Percentiles rank a stretch among this genome's conserved stretches.
Conservation (phyloP, 2,888 invertebrate genomes). For the Stenchaetothrips biformis region DNA sequence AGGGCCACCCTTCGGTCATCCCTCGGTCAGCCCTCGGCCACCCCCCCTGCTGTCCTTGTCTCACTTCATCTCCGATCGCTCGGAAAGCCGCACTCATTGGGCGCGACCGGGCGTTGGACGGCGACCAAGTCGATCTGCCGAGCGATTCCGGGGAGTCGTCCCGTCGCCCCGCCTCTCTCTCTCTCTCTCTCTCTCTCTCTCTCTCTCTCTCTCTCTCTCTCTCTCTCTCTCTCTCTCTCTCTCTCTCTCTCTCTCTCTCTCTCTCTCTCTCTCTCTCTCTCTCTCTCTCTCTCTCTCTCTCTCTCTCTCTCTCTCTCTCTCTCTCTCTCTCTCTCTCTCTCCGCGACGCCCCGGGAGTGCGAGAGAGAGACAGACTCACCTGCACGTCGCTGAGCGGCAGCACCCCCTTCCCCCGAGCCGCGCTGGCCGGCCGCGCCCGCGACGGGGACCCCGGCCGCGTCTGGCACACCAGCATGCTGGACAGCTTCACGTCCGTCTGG, state of each 20-base stretch:
- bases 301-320: not conserved
- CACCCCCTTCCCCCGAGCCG: not conserved
- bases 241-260: not conserved
- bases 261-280: slow-evolving; percentile 1
- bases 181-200: slow-evolving; percentile 28
- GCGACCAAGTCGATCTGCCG: no score
- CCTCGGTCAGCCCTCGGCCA: no score
- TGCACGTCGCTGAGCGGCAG: not conserved
- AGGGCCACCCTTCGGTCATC: no score
- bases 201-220: slow-evolving; percentile 22
- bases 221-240: slow-evolving; percentile 1
- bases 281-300: not conserved
- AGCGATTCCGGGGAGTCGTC: no score
- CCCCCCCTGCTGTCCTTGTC: no score
- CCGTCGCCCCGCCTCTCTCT: slow-evolving; percentile 31
- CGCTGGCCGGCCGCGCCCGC: not conserved
- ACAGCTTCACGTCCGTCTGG: not conserved
- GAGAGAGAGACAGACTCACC: not conserved
- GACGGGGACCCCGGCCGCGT: not conserved
- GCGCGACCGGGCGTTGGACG: no score
- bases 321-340: not conserved
- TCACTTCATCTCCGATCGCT: no score
- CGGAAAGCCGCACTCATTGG: no score
- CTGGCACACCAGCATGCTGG: slow-evolving; percentile 14
- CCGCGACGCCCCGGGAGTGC: no score